Evolutionary conservation across 2,888 invertebrate genomes (phyloP), one percentile per base, ranked within the genome.

Genomic region (Bombylius major): DNA sequence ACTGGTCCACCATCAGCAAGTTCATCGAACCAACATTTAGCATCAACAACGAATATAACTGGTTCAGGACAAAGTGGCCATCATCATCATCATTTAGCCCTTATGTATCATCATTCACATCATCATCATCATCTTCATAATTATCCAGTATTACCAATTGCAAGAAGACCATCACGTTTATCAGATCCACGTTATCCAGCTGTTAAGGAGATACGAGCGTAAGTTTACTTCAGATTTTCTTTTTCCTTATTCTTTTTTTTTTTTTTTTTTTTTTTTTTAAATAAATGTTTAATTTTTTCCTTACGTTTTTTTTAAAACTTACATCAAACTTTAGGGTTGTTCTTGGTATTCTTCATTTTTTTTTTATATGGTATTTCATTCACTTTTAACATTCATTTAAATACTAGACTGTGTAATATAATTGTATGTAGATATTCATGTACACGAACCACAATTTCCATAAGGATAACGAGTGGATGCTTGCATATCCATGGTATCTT

Each of bases 91-190:
- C 75, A 74, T 60, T 63, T 74, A 61, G 70, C 72, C 0, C 60
- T 74, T 51, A 70, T 75, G 67, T 75, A 75, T 62, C 73, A 74
- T 44, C 48, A 47, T 23, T 31, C 50, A 56, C 59, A 33, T 33
- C 62, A 63, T 61, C 74, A 74, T 58, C 72, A 71, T 63, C 73
- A 73, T 61, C 61, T 72, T 63, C 69, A 70, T 61, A 71, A 67
- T 53, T 74, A 70, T 63, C 74, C 73, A 52, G 69, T 72, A 39
- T 61, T 75, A 61, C 72, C 75, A 56, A 69, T 73, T 32, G 56
- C 64, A n/a, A 69, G 72, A 63, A 69, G 73, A 48, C 71, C 70
- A 44, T 73, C 75, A 44, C 69, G 72, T 54, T 44, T 62, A 14
- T 62, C 64, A 13, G 60, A 62, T 48, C 55, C 61, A 34, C 56